Evolutionary conservation across 2,113 vertebrate species (phyloP).

Genomic region (Neoarius graeffei): DNA sequence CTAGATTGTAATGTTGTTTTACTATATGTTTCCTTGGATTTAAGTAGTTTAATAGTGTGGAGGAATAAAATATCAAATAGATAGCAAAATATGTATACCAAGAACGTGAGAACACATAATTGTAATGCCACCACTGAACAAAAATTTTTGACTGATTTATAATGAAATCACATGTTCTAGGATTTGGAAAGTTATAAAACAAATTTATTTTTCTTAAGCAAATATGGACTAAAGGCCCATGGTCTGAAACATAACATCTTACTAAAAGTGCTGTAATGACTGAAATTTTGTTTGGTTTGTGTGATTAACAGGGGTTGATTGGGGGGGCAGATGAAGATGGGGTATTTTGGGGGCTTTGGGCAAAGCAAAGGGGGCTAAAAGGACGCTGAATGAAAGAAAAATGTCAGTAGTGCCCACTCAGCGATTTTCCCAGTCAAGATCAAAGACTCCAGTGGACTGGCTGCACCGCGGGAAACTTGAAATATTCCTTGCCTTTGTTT

Average conservation of each 20-base stretch:
- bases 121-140: not conserved
- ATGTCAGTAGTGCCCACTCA: conserved; percentile 82
- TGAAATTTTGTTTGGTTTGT: conserved; percentile 63
- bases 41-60: conserved; percentile 33
- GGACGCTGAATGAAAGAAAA: conserved; percentile 78
- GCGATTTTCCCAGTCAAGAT: conserved; percentile 84
- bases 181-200: conserved; percentile 1
- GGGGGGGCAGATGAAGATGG: conserved; percentile 77
- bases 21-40: conserved; percentile 49
- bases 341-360: conserved; percentile 70
- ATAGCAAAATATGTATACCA: not conserved
- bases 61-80: not conserved
- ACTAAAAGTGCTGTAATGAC: conserved; percentile 60
- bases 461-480: conserved; percentile 82
- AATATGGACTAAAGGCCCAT: not conserved
- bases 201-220: not conserved
- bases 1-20: not conserved
- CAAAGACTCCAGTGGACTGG: conserved; percentile 77
- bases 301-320: conserved; percentile 66
- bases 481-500: conserved; percentile 82
- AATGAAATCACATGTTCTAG: not conserved
- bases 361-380: conserved; percentile 59
- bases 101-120: not conserved
- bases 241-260: conserved; percentile 51
- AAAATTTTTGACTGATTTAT: not conserved